These are phyloP conservation scores for Turritopsis rubra DNA, from an alignment of 30 jellyfish, hydroid and myxozoan genomes.

Conservation along the genomic window DNA sequence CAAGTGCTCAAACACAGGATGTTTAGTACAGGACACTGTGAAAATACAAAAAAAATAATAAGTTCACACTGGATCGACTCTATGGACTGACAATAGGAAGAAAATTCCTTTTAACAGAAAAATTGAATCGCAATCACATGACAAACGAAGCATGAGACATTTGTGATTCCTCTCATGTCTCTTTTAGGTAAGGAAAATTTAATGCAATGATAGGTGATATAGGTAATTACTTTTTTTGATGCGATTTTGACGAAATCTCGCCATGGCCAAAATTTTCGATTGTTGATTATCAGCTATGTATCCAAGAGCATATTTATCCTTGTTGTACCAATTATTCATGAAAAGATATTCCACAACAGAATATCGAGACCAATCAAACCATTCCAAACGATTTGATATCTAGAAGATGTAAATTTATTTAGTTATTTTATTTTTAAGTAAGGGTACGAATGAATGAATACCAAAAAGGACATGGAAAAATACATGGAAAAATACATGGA, in stretches of 20 bases:
- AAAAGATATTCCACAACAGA: conserved; percentile 33
- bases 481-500: too few relatives aligned
- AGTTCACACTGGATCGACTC: background rate
- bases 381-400: conserved; percentile 26
- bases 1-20: conserved; percentile 59
- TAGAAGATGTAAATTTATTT: background rate
- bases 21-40: conserved; percentile 66
- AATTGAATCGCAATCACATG: too few relatives aligned
- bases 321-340: conserved; percentile 32
- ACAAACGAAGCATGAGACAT: background rate
- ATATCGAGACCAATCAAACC: conserved; percentile 38
- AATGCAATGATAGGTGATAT: too few relatives aligned
- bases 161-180: too few relatives aligned
- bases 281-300: conserved; percentile 66
- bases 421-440: too few relatives aligned
- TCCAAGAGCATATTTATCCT: conserved; percentile 26
- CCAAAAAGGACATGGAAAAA: too few relatives aligned
- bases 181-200: too few relatives aligned
- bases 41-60: background rate
- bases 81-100: background rate
- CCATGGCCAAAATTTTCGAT: conserved; percentile 76
- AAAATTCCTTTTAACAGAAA: too few relatives aligned
- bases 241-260: conserved; percentile 81
- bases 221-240: conserved; percentile 50
- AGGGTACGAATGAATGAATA: too few relatives aligned